phyloP scores from a whole-genome alignment of 2,113 vertebrate species.

The Bos taurus region ARS-UCD2.0 NC_037348.1:28481001-28481500 shows the following conservation, averaged over 20 bases:
- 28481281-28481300: not conserved
- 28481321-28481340: not conserved
- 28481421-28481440: not conserved
- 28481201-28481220: not conserved
- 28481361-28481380: not conserved
- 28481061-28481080: not conserved
- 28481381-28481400: not conserved
- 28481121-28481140: not conserved
- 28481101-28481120: not conserved
- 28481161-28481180: not conserved
- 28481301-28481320: not conserved
- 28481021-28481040: not conserved
- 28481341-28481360: not conserved
- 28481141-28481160: not conserved
- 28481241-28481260: not conserved
- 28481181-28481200: not conserved
- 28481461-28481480: not conserved
- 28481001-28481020: not conserved
- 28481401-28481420: not conserved
- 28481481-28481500: not conserved
- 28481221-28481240: not conserved
- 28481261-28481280: not conserved
- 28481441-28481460: not conserved
- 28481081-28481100: not conserved
- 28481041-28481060: not conserved